Percentiles rank a stretch among this genome's conserved stretches.
These are phyloP conservation scores for Mormyrus iriodes DNA, from an alignment of 2,113 vertebrate species.

Conservation along the genomic window DNA sequence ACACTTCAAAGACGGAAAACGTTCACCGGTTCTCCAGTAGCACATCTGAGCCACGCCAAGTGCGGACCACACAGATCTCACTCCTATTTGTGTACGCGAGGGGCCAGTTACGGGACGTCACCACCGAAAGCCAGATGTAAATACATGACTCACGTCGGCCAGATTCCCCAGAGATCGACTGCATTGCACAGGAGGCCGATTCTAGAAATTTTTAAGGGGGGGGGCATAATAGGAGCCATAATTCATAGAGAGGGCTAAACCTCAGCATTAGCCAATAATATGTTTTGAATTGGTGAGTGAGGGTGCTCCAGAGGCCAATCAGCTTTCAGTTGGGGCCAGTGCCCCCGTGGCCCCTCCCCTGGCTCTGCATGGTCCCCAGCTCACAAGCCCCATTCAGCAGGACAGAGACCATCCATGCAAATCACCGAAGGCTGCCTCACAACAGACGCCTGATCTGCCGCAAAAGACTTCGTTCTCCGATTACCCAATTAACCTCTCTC, in stretches of 20 bases:
- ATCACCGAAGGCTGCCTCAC: not conserved
- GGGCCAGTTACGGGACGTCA: slow-evolving; percentile 21
- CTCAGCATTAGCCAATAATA: not conserved
- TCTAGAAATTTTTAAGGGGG: not conserved
- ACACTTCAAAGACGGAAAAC: slow-evolving; percentile 7
- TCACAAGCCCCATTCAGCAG: not conserved
- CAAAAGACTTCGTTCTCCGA: not conserved
- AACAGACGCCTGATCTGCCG: not conserved
- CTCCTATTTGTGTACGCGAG: not conserved
- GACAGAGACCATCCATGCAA: not conserved
- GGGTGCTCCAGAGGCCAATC: not conserved
- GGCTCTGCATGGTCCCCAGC: not conserved
- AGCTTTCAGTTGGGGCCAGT: not conserved
- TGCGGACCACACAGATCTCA: slow-evolving; percentile 9
- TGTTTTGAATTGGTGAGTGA: not conserved
- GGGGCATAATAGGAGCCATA: not conserved
- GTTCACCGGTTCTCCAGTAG: not conserved
- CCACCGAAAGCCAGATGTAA: slow-evolving; percentile 27
- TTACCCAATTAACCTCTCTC: slow-evolving; percentile 2
- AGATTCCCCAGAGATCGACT: not conserved
- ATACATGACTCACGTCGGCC: not conserved
- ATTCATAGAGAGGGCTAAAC: not conserved
- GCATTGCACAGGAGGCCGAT: not conserved
- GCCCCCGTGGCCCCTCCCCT: not conserved
- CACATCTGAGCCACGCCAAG: slow-evolving; percentile 1